These are phyloP conservation scores for Labia minor DNA, from an alignment of 2,888 invertebrate species.

Conservation along the genomic window DNA sequence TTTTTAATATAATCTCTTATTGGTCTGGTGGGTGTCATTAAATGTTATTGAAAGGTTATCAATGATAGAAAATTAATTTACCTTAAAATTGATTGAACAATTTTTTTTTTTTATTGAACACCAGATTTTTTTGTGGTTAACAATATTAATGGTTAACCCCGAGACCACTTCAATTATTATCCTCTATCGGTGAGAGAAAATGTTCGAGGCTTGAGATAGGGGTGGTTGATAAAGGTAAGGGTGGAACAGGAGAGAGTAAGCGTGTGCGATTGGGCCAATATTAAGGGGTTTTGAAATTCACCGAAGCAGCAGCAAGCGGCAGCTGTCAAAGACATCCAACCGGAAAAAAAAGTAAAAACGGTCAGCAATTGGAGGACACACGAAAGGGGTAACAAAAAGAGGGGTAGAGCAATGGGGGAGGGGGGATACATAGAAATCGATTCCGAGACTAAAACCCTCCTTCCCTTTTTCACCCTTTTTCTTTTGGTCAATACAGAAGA, in stretches of 20 bases:
- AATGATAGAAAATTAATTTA: background rate
- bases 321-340: slow-evolving; percentile 8
- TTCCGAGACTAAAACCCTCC: too few relatives aligned
- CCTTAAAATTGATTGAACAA: background rate
- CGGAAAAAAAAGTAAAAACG: background rate
- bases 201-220: too few relatives aligned
- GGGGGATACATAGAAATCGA: background rate
- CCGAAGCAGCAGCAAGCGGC: background rate
- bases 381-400: background rate
- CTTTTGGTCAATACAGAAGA: too few relatives aligned
- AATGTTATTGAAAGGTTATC: background rate
- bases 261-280: background rate
- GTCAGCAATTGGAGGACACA: slow-evolving; percentile 1
- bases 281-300: slow-evolving; percentile 7
- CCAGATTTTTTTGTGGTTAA: background rate
- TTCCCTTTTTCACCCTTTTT: too few relatives aligned
- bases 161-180: slow-evolving; percentile 13
- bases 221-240: too few relatives aligned
- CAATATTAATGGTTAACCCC: slow-evolving; percentile 7
- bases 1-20: too few relatives aligned
- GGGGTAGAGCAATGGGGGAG: background rate
- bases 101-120: background rate
- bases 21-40: too few relatives aligned
- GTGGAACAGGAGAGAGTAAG: too few relatives aligned
- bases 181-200: background rate